phyloP scores from a whole-genome alignment of 2,797 vertebrate species.

The Columba guinea region DNA sequence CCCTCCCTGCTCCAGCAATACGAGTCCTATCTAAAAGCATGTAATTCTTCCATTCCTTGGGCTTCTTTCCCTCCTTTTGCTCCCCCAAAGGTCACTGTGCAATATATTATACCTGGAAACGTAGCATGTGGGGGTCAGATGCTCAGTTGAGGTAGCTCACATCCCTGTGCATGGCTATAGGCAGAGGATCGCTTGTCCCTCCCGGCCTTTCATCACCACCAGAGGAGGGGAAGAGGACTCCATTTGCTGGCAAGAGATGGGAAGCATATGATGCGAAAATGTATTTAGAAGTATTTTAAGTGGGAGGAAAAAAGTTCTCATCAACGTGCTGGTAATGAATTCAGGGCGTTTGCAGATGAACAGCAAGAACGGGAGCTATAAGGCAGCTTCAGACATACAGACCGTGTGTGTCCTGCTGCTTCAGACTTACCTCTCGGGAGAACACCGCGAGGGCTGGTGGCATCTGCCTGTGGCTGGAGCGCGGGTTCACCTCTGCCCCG shows the following conservation, averaged over 20 bases:
- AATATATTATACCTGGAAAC: rapidly evolving
- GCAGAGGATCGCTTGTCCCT: not conserved
- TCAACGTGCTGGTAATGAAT: not conserved
- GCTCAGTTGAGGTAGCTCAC: not conserved
- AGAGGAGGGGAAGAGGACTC: not conserved
- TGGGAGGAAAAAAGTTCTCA: not conserved
- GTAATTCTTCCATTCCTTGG: not conserved
- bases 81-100: not conserved
- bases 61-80: not conserved
- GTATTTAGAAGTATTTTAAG: not conserved
- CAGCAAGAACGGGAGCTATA: not conserved
- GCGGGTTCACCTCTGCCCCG: not conserved
- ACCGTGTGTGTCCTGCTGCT: not conserved
- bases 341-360: not conserved
- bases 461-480: not conserved
- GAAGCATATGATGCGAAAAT: not conserved
- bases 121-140: rapidly evolving
- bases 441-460: rapidly evolving
- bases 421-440: not conserved
- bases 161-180: rapidly evolving
- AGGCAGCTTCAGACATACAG: too few species aligned
- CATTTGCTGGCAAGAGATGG: not conserved
- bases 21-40: not conserved
- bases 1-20: not conserved
- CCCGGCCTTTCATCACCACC: not conserved